Base-by-base conservation (phyloP, 2,797 vertebrate species). In the Amblyopsis hoosieri region DNA sequence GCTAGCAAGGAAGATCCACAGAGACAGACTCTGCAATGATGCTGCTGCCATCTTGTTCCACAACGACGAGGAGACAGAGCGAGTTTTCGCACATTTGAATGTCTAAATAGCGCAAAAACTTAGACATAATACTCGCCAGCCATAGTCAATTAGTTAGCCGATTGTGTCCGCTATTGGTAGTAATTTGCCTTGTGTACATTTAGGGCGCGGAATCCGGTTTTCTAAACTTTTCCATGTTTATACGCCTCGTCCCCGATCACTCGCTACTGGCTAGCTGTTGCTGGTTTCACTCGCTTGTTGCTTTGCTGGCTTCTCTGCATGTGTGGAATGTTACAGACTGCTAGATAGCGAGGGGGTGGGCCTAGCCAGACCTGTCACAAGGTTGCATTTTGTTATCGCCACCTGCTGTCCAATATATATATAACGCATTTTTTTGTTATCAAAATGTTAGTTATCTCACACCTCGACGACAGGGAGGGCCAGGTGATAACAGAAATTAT, bases 41-140 rank as follows among this genome's bases (percentile, higher is more conserved):
- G 67, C 64, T 45, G 66, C 87, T 89, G 87, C 89, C 87, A 90
- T 90, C 89, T 89, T 90, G 89, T 89, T 88, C 78, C 70, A 85
- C 87, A 81, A 85, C 82, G 80, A 89, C 13, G 68, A 59, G 68
- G 57, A 71, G 14, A 78, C 85, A 71, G 59, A 82, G 78, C 53
- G 77, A 89, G 84, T 89, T 86, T 87, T 85, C 71, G 71, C 83
- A 85, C 85, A 87, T 83, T 80, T 85, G 75, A 82, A 78, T 73
- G 80, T 65, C 57, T 31, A 55, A 80, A 76, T 55, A 62, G 69
- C 63, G 46, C 15, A 3, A 65, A 59, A 37, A 70, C 66, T 47
- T 9, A 70, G 64, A 45, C 13, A 0, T 23, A 60, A 12, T 31
- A 75, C 80, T 75, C 45, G 0, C 60, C 63, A 14, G 58, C 29